A percentile compares a stretch with the other conserved stretches of the same genome.
phyloP scores from a whole-genome alignment of 2,888 invertebrate species.

The Baronia brevicornis region DNA sequence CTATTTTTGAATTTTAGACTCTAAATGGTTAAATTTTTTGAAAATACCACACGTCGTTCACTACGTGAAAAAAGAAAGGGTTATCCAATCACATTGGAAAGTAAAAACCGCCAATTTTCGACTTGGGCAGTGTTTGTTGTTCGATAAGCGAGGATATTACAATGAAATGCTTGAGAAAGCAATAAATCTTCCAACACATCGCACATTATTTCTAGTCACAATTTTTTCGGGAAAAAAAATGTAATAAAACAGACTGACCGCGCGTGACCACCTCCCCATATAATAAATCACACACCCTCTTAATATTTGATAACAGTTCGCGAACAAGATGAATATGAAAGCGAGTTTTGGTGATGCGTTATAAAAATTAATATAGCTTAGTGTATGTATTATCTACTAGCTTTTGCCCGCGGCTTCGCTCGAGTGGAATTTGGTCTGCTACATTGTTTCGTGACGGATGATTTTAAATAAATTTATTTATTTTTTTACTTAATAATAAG shows the following conservation, averaged over 20 bases:
- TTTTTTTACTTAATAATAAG: too few species aligned
- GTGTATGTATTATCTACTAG: too few species aligned
- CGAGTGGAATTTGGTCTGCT: too few species aligned
- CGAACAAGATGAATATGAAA: constrained; percentile 35
- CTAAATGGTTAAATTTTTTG: too few species aligned
- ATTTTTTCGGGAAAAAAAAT: constrained; percentile 42
- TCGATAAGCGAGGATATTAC: not conserved
- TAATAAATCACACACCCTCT: constrained; percentile 51
- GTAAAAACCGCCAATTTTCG: too few species aligned
- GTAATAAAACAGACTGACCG: constrained; percentile 58
- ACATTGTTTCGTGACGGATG: constrained; percentile 13
- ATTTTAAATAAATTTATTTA: too few species aligned
- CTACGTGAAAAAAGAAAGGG: too few species aligned
- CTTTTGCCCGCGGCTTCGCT: too few species aligned
- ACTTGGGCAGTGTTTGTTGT: too few species aligned
- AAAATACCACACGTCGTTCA: too few species aligned
- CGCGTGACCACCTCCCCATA: constrained; percentile 45
- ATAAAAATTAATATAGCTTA: constrained; percentile 67
- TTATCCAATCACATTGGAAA: too few species aligned
- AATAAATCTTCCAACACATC: constrained; percentile 14
- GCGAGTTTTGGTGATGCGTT: constrained; percentile 37
- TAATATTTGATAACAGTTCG: constrained; percentile 57
- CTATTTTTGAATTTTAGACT: too few species aligned
- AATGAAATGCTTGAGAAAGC: not conserved
- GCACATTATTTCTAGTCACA: constrained; percentile 18